Evolutionary conservation across 2,888 invertebrate genomes (phyloP).

Genomic region (Lordiphosa fenestrarum): DNA sequence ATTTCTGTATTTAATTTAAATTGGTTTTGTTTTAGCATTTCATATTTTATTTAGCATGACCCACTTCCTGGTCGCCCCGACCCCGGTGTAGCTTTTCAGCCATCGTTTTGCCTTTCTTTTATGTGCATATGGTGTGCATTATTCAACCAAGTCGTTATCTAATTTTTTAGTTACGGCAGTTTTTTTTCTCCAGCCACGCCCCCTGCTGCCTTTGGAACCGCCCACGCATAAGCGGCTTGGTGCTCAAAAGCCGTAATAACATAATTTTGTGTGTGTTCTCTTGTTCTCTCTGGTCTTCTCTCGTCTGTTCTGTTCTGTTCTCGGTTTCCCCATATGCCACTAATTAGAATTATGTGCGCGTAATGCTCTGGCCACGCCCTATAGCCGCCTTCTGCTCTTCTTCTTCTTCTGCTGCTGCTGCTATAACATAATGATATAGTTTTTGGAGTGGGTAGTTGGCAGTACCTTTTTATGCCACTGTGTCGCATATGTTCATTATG

Average conservation of each 20-base stretch:
- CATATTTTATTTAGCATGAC: too few species aligned
- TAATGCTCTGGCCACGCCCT: conserved; percentile 39
- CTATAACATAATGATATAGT: conserved; percentile 29
- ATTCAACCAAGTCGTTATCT: conserved; percentile 9
- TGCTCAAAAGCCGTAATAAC: conserved; percentile 66
- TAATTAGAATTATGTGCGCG: conserved; percentile 63
- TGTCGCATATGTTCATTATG: conserved; percentile 68
- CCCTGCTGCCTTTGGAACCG: conserved; percentile 22
- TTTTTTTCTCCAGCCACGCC: conserved; percentile 12
- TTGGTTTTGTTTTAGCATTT: too few species aligned
- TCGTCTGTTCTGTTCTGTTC: conserved; percentile 2
- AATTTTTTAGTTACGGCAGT: conserved; percentile 5
- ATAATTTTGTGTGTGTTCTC: conserved; percentile 40
- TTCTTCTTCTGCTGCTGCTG: conserved; percentile 9
- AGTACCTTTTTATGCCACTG: conserved; percentile 67
- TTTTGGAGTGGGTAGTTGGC: conserved; percentile 30
- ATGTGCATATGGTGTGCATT: not conserved
- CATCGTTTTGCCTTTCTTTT: too few species aligned
- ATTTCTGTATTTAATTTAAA: too few species aligned
- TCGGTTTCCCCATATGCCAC: conserved; percentile 50
- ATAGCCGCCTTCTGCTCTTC: conserved; percentile 2
- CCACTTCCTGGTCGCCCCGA: too few species aligned
- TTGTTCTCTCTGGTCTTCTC: conserved; percentile 1
- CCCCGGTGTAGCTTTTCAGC: too few species aligned
- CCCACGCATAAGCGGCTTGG: conserved; percentile 51